Percentiles rank a stretch among this genome's conserved stretches.
phyloP scores from a whole-genome alignment of 2,888 invertebrate genomes.

The Hartigia nigra region DNA sequence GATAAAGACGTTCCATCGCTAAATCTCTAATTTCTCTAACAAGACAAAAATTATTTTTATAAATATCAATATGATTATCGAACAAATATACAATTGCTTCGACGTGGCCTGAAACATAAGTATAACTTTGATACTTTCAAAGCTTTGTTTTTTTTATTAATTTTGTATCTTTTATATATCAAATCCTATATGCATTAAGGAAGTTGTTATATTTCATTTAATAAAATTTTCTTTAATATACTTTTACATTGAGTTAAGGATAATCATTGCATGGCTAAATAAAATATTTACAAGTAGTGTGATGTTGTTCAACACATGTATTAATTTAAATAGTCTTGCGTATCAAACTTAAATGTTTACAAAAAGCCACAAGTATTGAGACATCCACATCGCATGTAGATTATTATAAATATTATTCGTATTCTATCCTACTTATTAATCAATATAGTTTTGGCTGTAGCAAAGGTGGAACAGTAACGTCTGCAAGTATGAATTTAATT shows the following conservation, averaged over 20 bases:
- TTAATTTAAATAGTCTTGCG: background rate
- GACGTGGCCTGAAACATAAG: background rate
- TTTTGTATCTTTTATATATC: background rate
- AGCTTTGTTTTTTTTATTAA: background rate
- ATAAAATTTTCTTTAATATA: background rate
- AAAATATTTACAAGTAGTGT: background rate
- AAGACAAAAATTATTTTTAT: background rate
- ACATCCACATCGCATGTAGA: background rate
- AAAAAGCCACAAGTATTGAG: background rate
- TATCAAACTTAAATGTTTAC: background rate
- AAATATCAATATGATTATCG: background rate
- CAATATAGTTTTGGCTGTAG: background rate
- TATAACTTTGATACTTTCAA: background rate
- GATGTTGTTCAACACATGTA: background rate
- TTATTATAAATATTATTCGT: background rate
- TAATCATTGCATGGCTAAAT: background rate
- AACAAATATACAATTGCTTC: background rate
- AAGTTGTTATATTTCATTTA: background rate
- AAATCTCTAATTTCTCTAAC: background rate
- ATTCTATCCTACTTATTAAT: background rate
- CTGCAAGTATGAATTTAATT: background rate
- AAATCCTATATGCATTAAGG: background rate
- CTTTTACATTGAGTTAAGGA: background rate
- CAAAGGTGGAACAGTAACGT: background rate
- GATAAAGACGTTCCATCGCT: background rate